Percentiles rank a stretch among this genome's conserved stretches.
Evolutionary conservation across 2,797 vertebrate species (phyloP).

Genomic region (Phoxinus dragarum): DNA sequence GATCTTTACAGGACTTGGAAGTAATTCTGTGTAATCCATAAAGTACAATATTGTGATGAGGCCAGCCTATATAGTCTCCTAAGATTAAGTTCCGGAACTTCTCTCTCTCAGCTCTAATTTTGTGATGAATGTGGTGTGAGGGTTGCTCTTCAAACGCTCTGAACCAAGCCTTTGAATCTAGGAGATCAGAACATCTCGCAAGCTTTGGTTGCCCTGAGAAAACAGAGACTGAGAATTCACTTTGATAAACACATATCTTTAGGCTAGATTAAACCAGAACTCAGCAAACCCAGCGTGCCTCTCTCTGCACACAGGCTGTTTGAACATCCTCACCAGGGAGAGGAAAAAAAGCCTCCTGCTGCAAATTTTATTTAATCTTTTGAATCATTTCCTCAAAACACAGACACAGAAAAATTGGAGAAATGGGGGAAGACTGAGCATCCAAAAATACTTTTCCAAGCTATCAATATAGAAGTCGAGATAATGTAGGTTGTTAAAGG

Average conservation of each 20-base stretch:
- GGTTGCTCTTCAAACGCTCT: constrained; percentile 67
- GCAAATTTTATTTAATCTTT: constrained; percentile 65
- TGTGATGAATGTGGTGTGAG: constrained; percentile 42
- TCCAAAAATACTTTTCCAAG: background rate
- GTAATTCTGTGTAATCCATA: constrained; percentile 20
- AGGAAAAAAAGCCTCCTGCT: constrained; percentile 64
- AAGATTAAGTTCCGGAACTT: constrained; percentile 1
- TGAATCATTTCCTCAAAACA: constrained; percentile 55
- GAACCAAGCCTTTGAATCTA: constrained; percentile 67
- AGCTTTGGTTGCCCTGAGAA: constrained; percentile 63
- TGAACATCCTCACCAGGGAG: constrained; percentile 71
- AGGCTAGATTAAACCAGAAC: constrained; percentile 76
- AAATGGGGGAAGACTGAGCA: constrained; percentile 50
- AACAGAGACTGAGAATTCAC: constrained; percentile 72
- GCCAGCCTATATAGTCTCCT: constrained; percentile 4
- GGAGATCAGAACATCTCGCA: constrained; percentile 69
- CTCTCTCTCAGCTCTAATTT: constrained; percentile 33
- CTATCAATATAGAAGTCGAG: background rate
- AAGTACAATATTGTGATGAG: constrained; percentile 15
- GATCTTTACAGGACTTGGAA: background rate
- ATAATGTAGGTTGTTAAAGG: constrained; percentile 11
- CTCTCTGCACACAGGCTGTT: constrained; percentile 64
- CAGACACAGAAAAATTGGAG: constrained; percentile 61
- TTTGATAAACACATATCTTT: constrained; percentile 80
- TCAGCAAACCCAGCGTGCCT: constrained; percentile 63